Evolutionary conservation across 2,888 invertebrate species (phyloP).

Genomic region (Flexamia atlantica): DNA sequence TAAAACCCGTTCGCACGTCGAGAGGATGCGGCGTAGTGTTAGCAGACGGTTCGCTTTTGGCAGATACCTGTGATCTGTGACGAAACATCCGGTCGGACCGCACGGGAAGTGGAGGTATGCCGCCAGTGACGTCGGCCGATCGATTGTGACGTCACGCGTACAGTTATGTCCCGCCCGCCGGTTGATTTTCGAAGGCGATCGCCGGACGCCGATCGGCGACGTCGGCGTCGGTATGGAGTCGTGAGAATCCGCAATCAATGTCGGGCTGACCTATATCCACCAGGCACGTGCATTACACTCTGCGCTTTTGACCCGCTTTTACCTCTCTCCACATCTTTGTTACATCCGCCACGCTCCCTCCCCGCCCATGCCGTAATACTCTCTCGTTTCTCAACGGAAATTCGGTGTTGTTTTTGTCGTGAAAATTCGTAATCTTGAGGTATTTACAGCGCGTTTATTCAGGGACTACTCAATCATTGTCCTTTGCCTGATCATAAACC

Average conservation of each 20-base stretch:
- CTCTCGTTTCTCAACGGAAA: no score
- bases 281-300: slow-evolving; percentile 54
- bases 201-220: not conserved
- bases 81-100: slow-evolving; percentile 34
- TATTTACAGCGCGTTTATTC: no score
- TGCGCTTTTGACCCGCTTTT: slow-evolving; percentile 12
- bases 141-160: slow-evolving; percentile 53
- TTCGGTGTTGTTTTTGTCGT: no score
- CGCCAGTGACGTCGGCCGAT: slow-evolving; percentile 35
- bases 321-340: slow-evolving; percentile 2
- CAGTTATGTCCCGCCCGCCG: slow-evolving; percentile 30
- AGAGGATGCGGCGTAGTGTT: no score
- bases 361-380: not conserved
- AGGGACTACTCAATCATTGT: no score
- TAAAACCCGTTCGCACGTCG: no score
- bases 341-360: slow-evolving; percentile 25
- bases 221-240: not conserved
- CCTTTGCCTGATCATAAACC: no score
- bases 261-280: slow-evolving; percentile 35
- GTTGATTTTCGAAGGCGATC: not conserved
- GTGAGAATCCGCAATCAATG: slow-evolving; percentile 47
- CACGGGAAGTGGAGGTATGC: slow-evolving; percentile 50
- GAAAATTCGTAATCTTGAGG: no score
- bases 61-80: not conserved
- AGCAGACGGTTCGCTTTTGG: no score